Evolutionary conservation across 2,113 vertebrate species (phyloP).

Genomic region (Gymnorhina tibicen): DNA sequence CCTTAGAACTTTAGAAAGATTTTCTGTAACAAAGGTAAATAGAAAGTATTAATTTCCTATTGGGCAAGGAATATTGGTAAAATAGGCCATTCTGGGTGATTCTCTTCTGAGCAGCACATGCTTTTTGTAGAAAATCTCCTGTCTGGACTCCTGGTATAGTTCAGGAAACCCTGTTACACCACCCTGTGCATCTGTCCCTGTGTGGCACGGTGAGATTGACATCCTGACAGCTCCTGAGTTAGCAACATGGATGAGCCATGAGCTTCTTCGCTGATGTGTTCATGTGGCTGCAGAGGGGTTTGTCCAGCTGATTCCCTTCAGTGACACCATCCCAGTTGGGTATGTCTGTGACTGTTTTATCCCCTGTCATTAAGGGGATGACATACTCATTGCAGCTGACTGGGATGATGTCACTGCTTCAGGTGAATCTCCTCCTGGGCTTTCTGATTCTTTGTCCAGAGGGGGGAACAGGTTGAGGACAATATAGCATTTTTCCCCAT

Average conservation of each 20-base stretch:
- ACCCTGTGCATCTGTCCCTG: not conserved
- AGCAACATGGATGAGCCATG: fast-evolving
- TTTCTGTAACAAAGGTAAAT: not conserved
- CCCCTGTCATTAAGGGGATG: not conserved
- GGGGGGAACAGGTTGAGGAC: not conserved
- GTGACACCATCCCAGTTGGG: not conserved
- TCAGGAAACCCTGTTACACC: not conserved
- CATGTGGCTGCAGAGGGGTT: not conserved
- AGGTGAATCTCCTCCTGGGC: not conserved
- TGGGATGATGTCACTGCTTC: not conserved
- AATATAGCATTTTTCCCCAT: not conserved
- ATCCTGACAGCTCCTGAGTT: not conserved
- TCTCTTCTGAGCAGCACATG: not conserved
- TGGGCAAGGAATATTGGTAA: not conserved
- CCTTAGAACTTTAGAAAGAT: not conserved
- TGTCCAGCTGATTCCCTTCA: not conserved
- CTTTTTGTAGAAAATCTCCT: not conserved
- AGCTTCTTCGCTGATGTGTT: not conserved
- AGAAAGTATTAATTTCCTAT: not conserved
- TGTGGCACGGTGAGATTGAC: not conserved
- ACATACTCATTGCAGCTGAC: not conserved
- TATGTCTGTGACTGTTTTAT: not conserved
- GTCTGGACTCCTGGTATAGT: not conserved
- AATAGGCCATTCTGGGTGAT: not conserved
- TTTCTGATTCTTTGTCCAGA: not conserved